Evolutionary conservation across 2,113 vertebrate genomes (phyloP), one percentile per base, ranked within the genome.

Genomic region (Eulacestoma nigropectus): DNA sequence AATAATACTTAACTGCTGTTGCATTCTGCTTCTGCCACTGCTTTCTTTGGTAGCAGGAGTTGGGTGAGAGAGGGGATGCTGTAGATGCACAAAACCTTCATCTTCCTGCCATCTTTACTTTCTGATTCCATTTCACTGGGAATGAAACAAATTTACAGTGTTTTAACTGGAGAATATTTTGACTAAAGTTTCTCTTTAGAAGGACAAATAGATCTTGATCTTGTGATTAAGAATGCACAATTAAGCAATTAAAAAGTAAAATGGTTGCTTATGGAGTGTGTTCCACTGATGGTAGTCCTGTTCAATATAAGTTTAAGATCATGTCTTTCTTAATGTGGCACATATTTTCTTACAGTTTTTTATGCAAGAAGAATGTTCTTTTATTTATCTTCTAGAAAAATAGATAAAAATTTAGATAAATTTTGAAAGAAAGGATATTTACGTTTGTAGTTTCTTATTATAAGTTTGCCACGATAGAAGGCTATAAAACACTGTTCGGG

Each of bases 1-100:
- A 97, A 96, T 90, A 96, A 93, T 96, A 81, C 62, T 74, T 59
- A 81, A 85, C 80, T 95, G 84, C 73, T 94, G 6, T 35, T 76
- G 53, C 69, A n/a, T 26, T 78, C 83, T 69, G 62, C 63, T 95
- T 95, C 94, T 93, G 84, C 74, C 76, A 35, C 49, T 52, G 81
- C 85, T 78, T 55, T 74, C 81, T 33, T 37, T 94, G 85, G 56
- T 41, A 76, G 85, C 70, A 75, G 85, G 72, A 62, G 65, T 3
- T 88, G 72, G 68, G 49, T 47, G 80, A 89, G 77, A 90, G 59
- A 22, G 42, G 76, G 74, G 56, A 39, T 84, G 91, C 44, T 90
- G 39, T 11, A 33, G 77, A 50, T 62, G 94, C 77, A 77, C 57
- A 85, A 84, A 97, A 59, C 46, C 73, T 76, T 69, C 44, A 16